These are phyloP conservation scores for Nemurella pictetii DNA, from an alignment of 2,888 invertebrate species.

Conservation along the genomic window DNA sequence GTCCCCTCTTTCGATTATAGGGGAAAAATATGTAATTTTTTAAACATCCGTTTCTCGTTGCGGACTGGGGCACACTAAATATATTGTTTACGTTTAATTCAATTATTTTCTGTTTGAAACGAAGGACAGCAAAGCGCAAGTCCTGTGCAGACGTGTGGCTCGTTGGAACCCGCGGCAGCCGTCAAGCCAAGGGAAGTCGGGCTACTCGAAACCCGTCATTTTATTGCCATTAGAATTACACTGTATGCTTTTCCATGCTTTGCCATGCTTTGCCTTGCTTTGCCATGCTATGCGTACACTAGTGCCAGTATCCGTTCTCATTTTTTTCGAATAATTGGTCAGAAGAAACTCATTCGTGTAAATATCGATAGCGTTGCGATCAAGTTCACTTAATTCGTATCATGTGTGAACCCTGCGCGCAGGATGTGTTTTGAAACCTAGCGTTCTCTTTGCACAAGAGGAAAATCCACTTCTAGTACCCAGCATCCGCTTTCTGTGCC, in stretches of 20 bases:
- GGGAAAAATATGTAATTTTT: conserved; percentile 19
- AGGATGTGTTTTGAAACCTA: background rate
- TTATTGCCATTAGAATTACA: background rate
- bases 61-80: background rate
- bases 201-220: background rate
- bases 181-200: background rate
- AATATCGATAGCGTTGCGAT: background rate
- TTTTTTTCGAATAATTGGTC: background rate
- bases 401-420: background rate
- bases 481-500: background rate
- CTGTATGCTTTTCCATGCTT: too few relatives aligned
- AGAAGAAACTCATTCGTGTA: background rate
- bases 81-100: conserved; percentile 5
- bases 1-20: conserved; percentile 15
- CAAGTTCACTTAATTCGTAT: background rate
- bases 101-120: background rate
- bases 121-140: background rate
- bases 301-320: background rate
- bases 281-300: background rate
- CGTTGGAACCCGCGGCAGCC: background rate
- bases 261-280: too few relatives aligned
- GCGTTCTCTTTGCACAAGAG: background rate
- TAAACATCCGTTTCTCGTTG: conserved; percentile 16
- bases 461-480: background rate
- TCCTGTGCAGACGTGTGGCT: background rate